A percentile compares a stretch with the other conserved stretches of the same genome.
phyloP scores from a whole-genome alignment of 2,797 vertebrate species.

The Diglossa cyanea region DNA sequence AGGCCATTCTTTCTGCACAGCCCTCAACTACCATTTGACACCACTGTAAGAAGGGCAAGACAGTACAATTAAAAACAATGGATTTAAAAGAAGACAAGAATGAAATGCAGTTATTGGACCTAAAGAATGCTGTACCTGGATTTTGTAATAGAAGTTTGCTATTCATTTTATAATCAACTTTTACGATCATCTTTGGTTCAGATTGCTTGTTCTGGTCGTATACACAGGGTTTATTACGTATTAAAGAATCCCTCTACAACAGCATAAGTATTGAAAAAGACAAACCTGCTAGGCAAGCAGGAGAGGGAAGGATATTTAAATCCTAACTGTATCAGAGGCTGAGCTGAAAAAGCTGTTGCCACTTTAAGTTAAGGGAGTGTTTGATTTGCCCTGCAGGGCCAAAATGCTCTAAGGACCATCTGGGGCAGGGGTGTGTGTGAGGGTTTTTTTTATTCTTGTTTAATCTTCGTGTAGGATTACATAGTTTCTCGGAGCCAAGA shows the following conservation, averaged over 20 bases:
- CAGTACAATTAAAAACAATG: slow-evolving; percentile 65
- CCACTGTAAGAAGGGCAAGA: slow-evolving; percentile 53
- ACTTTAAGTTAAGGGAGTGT: slow-evolving; percentile 6
- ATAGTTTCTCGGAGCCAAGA: slow-evolving; percentile 3
- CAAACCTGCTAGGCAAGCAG: neutral
- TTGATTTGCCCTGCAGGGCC: slow-evolving; percentile 12
- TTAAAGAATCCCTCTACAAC: neutral
- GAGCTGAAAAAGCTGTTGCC: neutral
- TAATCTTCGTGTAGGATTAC: neutral
- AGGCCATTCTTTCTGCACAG: slow-evolving; percentile 63
- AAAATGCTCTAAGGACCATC: neutral
- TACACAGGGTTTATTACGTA: neutral
- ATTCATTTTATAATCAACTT: neutral
- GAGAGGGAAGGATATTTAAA: slow-evolving; percentile 25
- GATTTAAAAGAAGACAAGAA: slow-evolving; percentile 6
- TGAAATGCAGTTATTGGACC: neutral
- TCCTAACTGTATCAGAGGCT: neutral
- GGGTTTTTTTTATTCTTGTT: neutral
- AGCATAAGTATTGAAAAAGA: neutral
- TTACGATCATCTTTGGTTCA: neutral
- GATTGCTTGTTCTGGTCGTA: neutral
- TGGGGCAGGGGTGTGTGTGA: neutral
- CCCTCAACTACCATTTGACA: slow-evolving; percentile 65
- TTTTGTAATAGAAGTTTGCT: neutral
- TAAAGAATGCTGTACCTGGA: neutral